Evolutionary conservation across 1,140 invertebrate species (phyloP).

Genomic region (Sminthurinus signatus): DNA sequence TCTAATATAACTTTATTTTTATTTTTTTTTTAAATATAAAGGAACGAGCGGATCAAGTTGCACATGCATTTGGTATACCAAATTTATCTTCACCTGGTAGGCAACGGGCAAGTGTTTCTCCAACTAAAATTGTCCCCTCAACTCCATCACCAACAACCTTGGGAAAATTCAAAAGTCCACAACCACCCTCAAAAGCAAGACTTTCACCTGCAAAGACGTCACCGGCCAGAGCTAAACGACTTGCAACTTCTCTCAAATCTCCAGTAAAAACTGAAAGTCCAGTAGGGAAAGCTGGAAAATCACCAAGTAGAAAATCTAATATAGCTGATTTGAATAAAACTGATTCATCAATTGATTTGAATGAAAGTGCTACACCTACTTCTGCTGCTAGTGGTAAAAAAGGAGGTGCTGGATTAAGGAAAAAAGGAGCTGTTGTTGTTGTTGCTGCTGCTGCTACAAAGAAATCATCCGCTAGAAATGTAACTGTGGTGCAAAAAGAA

Average conservation of each 20-base stretch:
- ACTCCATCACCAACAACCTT: not conserved
- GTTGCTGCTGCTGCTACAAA: not conserved
- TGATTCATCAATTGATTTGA: too few relatives aligned
- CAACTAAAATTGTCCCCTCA: not conserved
- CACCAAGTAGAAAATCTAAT: too few relatives aligned
- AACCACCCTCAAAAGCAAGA: not conserved
- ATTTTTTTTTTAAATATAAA: too few relatives aligned
- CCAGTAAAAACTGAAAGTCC: not conserved
- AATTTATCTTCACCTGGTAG: not conserved
- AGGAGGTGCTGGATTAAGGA: not conserved
- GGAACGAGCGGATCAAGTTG: slow-evolving; percentile 32
- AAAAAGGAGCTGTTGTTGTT: too few relatives aligned
- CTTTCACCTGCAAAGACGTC: not conserved
- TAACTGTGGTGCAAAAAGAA: slow-evolving; percentile 1
- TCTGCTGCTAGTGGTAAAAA: not conserved
- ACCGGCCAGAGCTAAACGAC: not conserved
- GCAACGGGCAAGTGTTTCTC: slow-evolving; percentile 4
- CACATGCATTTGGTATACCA: not conserved
- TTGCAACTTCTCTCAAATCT: not conserved
- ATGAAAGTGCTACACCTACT: too few relatives aligned
- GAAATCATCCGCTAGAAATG: not conserved
- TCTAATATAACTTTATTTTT: too few relatives aligned
- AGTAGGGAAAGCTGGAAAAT: too few relatives aligned
- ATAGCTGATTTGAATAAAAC: too few relatives aligned
- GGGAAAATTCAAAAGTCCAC: slow-evolving; percentile 8